Base-by-base conservation (phyloP, 1,140 invertebrate genomes). In the Apis florea region DNA sequence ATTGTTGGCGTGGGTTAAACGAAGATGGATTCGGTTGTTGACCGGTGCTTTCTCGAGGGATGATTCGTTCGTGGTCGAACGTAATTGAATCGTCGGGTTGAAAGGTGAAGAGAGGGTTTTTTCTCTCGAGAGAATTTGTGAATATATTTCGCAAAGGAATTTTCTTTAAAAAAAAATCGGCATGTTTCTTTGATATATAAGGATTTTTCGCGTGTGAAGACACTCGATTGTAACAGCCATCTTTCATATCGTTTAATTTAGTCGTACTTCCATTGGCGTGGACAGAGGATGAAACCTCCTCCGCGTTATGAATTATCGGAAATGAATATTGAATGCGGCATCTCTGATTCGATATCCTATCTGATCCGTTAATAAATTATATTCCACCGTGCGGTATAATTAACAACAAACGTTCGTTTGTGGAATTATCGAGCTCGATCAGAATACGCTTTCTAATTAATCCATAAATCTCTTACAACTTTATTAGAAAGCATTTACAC, bases 361-460 rank as follows among this genome's bases (percentile, higher is more conserved):
- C 24, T 15, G 47, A 63, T 51, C 63, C 70, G 31, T 2, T 40
- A 58, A 72, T 72, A 71, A 61, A 74, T 74, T 51, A 61, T 47
- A 51, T 63, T 59, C 31, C 13, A 40, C 31, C 68, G 47, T 0
- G 26, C 17, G 4, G 58, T 74, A 26, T 63, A 61, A 74, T 74
- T 63, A 74, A 74, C 58, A 74, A 74, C 58, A 61, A 74, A 74
- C 40, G 54, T 59, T 59, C 71, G 56, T 73, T 59, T 47, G 58
- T 49, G n/a, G 69, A 47, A n/a, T 72, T 74, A 74, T 51, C 59
- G 64, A 5, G n/a, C 26, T 19, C 47, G 24, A 51, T 64, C 49
- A 75, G 59, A 75, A 64, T 64, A 64, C 47, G 49, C 72, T 63
- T 74, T 75, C 73, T 64, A 75, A 75, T 64, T 75, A 75, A 64